Evolutionary conservation across 2,888 invertebrate species (phyloP).

Genomic region (Diplolepis rosae): DNA sequence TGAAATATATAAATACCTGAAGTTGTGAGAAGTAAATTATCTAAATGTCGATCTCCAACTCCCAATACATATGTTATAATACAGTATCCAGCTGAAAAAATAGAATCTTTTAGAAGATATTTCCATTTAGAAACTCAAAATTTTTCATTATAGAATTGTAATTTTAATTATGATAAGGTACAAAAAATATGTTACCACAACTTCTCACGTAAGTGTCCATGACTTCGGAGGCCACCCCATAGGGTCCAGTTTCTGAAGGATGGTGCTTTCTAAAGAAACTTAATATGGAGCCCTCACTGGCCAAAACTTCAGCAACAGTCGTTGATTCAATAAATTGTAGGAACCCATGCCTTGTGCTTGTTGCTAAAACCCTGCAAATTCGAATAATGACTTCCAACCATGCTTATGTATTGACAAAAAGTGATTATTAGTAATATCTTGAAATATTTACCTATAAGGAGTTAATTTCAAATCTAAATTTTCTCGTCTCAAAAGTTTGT

Average conservation of each 20-base stretch:
- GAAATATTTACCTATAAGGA: conserved; percentile 80
- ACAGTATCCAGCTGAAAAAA: conserved; percentile 90
- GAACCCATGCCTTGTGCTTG: conserved; percentile 96
- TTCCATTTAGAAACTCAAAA: neutral
- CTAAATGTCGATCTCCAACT: conserved; percentile 97
- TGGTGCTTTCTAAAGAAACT: conserved; percentile 94
- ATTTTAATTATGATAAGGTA: neutral
- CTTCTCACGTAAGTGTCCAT: conserved; percentile 98
- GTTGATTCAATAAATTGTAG: conserved; percentile 96
- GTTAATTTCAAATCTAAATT: conserved; percentile 97
- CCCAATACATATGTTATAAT: conserved; percentile 98
- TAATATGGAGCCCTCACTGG: conserved; percentile 90
- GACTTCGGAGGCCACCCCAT: conserved; percentile 93
- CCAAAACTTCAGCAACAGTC: conserved; percentile 93
- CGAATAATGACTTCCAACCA: no score
- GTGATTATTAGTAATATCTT: neutral
- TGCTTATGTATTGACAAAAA: no score
- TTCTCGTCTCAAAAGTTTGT: conserved; percentile 93
- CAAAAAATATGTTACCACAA: conserved; percentile 78
- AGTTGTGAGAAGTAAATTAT: conserved; percentile 94
- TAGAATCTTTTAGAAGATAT: conserved; percentile 17
- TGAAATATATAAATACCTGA: no score
- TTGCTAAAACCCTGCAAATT: conserved; percentile 86
- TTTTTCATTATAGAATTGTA: neutral
- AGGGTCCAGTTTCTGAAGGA: conserved; percentile 90